Conservation (phyloP, 2,888 invertebrate species). For the Itoplectis maculator region DNA sequence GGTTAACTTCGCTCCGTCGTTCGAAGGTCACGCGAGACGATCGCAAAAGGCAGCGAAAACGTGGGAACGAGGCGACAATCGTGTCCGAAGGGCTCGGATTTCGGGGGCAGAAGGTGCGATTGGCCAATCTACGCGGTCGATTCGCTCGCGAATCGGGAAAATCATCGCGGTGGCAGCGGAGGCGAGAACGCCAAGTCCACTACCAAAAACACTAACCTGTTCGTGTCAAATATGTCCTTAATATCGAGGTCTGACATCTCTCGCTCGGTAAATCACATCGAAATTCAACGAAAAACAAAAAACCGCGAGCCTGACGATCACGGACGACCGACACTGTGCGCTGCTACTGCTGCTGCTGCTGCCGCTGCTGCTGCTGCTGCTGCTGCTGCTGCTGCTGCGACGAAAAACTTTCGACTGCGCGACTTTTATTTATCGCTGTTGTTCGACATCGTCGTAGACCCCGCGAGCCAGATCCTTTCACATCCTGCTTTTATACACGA, state of each 20-base stretch:
- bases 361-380: no score
- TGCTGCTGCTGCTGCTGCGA: no score
- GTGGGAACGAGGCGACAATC: background rate
- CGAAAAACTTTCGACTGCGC: background rate
- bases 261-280: slow-evolving; percentile 71
- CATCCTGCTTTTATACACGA: slow-evolving; percentile 34
- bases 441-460: slow-evolving; percentile 50
- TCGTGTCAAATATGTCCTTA: slow-evolving; percentile 83
- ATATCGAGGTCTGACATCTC: slow-evolving; percentile 84
- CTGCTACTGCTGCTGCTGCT: no score
- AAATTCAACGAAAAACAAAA: slow-evolving; percentile 51
- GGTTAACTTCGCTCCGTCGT: slow-evolving; percentile 1
- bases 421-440: slow-evolving; percentile 25
- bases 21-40: slow-evolving; percentile 16
- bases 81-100: background rate
- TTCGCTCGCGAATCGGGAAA: background rate
- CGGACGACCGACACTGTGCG: background rate
- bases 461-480: slow-evolving; percentile 49
- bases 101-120: background rate
- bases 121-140: no score
- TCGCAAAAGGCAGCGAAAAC: background rate
- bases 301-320: background rate
- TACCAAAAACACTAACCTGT: slow-evolving; percentile 83
- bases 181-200: no score
- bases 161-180: background rate